Percentiles rank a stretch among this genome's conserved stretches.
phyloP scores from a whole-genome alignment of 2,888 invertebrate species.

The Mythimna albipuncta region DNA sequence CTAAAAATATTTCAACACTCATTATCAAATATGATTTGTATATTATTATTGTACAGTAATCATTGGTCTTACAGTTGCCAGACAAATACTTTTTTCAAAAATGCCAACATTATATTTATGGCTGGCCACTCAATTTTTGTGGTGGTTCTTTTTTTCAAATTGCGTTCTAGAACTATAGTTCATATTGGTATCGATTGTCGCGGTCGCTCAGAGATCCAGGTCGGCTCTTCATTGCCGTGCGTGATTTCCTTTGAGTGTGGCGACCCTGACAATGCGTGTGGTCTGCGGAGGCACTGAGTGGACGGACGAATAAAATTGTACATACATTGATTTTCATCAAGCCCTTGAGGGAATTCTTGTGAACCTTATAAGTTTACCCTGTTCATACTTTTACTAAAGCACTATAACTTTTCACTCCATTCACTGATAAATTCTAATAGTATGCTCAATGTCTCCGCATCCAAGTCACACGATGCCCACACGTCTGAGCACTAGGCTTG shows the following conservation, averaged over 20 bases:
- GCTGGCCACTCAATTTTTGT: conserved; percentile 38
- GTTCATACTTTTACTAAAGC: conserved; percentile 30
- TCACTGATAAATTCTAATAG: conserved; percentile 20
- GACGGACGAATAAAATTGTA: conserved; percentile 54
- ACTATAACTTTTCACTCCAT: not conserved
- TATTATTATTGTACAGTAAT: conserved; percentile 73
- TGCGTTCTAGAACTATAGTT: conserved; percentile 50
- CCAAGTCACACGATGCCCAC: conserved; percentile 49
- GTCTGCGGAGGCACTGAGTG: conserved; percentile 61
- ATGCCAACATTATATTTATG: conserved; percentile 50
- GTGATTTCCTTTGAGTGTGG: conserved; percentile 56
- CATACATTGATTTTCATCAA: conserved; percentile 15
- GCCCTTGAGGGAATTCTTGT: conserved; percentile 16
- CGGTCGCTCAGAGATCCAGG: conserved; percentile 65
- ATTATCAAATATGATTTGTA: conserved; percentile 64
- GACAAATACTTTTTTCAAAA: conserved; percentile 46
- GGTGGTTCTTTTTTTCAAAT: conserved; percentile 20
- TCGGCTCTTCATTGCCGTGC: conserved; percentile 55
- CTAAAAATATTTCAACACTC: conserved; percentile 66
- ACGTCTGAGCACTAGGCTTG: conserved; percentile 50
- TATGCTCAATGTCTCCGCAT: conserved; percentile 53
- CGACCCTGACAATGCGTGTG: conserved; percentile 56
- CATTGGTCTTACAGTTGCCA: conserved; percentile 67
- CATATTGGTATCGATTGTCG: conserved; percentile 57
- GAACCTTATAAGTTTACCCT: conserved; percentile 36